phyloP scores from a whole-genome alignment of 2,888 invertebrate genomes.

The Eudasyphora cyanicolor region DNA sequence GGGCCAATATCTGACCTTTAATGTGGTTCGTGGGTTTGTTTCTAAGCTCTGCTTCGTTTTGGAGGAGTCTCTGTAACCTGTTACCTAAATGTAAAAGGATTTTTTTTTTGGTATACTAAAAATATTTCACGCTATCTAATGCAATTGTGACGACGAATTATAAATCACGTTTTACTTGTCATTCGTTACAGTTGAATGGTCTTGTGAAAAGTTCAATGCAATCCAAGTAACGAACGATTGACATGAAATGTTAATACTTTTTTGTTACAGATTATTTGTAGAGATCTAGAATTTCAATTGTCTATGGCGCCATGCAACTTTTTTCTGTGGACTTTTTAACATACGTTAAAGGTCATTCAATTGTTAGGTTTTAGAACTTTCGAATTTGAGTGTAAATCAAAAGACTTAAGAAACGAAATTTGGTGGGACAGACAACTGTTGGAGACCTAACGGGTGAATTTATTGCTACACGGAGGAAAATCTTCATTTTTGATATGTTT shows the following conservation, averaged over 20 bases:
- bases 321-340: too few relatives aligned
- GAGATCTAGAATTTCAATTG: neutral
- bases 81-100: slow-evolving; percentile 20
- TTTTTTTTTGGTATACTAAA: neutral
- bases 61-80: neutral
- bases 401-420: too few relatives aligned
- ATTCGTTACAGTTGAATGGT: slow-evolving; percentile 38
- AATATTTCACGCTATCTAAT: neutral
- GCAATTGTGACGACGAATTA: neutral
- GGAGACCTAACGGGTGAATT: too few relatives aligned
- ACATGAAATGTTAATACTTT: neutral
- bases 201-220: slow-evolving; percentile 58
- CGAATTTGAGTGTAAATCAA: too few relatives aligned
- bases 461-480: too few relatives aligned
- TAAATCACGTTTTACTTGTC: slow-evolving; percentile 59
- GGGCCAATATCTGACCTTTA: slow-evolving; percentile 48
- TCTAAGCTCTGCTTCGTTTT: slow-evolving; percentile 31
- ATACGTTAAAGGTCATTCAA: too few relatives aligned
- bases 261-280: neutral
- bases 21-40: neutral
- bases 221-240: slow-evolving; percentile 27
- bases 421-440: too few relatives aligned
- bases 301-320: neutral
- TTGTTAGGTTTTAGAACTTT: too few relatives aligned
- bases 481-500: too few relatives aligned